Percentiles rank a stretch among this genome's conserved stretches.
phyloP scores from a whole-genome alignment of 2,888 invertebrate species.

The Sinelater perroti region DNA sequence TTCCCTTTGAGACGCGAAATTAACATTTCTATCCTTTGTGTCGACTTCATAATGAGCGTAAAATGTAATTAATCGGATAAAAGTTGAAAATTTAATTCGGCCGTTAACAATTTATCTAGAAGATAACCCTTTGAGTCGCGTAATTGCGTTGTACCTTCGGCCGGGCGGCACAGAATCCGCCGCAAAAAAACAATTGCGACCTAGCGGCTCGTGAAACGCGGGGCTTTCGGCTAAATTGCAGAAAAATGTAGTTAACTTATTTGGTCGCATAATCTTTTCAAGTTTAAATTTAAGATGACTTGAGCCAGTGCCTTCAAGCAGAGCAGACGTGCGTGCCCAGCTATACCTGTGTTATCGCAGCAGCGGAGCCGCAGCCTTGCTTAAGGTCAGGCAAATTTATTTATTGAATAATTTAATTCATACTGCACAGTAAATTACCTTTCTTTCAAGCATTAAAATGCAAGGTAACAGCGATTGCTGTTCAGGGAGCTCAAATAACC shows the following conservation, averaged over 20 bases:
- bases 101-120: conserved; percentile 31
- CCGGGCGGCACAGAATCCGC: conserved; percentile 13
- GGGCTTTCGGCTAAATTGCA: not conserved
- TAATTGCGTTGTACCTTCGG: conserved; percentile 28
- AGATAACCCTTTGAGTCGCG: conserved; percentile 34
- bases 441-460: no score
- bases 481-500: no score
- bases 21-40: conserved; percentile 34
- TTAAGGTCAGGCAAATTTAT: no score
- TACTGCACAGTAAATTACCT: no score
- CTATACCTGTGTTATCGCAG: no score
- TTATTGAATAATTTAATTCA: no score
- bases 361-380: no score
- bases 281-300: not conserved
- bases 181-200: conserved; percentile 19
- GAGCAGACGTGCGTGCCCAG: not conserved
- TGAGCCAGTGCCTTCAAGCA: not conserved
- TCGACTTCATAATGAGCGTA: conserved; percentile 31
- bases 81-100: conserved; percentile 30
- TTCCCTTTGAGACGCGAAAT: conserved; percentile 26
- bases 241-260: not conserved
- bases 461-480: no score
- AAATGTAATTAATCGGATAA: conserved; percentile 36
- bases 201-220: conserved; percentile 15
- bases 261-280: not conserved